Base-by-base conservation (phyloP, 2,797 vertebrate genomes). In the Microctenopoma steveboyesi region DNA sequence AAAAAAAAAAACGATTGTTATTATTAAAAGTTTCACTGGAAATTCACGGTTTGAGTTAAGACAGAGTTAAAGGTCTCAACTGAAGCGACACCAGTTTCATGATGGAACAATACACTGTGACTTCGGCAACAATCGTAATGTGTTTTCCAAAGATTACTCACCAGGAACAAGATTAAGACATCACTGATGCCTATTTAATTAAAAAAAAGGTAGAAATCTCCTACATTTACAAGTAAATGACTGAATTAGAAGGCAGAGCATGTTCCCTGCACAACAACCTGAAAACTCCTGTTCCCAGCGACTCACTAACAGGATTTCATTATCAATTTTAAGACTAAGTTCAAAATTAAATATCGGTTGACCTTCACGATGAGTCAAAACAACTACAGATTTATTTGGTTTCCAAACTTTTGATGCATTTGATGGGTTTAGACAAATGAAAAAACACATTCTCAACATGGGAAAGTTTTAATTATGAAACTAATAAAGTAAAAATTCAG, bases 61-160 rank as follows among this genome's bases (percentile, higher is more conserved):
- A 67, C n/a, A 3, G 8, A 63, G 56, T 13, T 22, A 27, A 37
- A 37, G 22, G n/a, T 46, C 16, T 59, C 6, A 68, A 48, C 15
- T 47, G 33, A 53, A 27, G 39, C 0, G 13, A 25, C 57, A 39
- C 3, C 30, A 27, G 48, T 49, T 39, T 46, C 5, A 0, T 47
- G 45, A 46, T 11, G 49, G 27, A 37, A 42, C 25, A 51, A 30
- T 54, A n/a, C 56, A 55, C 4, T 48, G 61, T 52, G 60, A 69
- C 54, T 64, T 70, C 28, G 66, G 45, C 28, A 57, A 52, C 45
- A 60, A 33, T 37, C 62, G 49, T 72, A 61, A 67, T 69, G 25
- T 22, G 25, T 81, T 74, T 82, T 33, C 52, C 55, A 72, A 58
- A 66, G 75, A 79, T 76, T 72, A 81, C 55, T 69, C 72, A 66